Evolutionary conservation across 2,888 invertebrate genomes (phyloP).

Genomic region (Emmelina monodactyla): DNA sequence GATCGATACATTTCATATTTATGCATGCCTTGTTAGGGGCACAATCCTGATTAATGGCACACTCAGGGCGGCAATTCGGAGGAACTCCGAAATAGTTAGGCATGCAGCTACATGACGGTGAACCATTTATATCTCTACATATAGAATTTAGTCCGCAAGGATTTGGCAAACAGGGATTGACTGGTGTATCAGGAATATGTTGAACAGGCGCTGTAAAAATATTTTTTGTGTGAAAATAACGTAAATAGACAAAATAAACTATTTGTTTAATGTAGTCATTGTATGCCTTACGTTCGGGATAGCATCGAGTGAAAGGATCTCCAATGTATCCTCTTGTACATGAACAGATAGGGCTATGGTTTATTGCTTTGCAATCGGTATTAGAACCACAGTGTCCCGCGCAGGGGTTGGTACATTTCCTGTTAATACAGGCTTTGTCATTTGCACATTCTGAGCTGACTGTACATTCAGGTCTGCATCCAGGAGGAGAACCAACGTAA

Average conservation of each 20-base stretch:
- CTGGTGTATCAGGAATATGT: slow-evolving; percentile 34
- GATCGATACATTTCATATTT: slow-evolving; percentile 75
- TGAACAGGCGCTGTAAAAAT: slow-evolving; percentile 26
- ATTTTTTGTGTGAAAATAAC: slow-evolving; percentile 1
- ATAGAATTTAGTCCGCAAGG: slow-evolving; percentile 74
- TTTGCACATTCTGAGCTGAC: slow-evolving; percentile 78
- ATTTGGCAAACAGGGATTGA: slow-evolving; percentile 73
- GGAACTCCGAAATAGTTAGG: slow-evolving; percentile 72
- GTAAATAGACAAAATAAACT: background rate
- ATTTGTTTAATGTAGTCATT: background rate
- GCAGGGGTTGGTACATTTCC: slow-evolving; percentile 82
- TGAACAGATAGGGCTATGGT: slow-evolving; percentile 82
- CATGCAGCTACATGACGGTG: slow-evolving; percentile 73
- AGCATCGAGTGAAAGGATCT: slow-evolving; percentile 75
- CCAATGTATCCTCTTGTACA: slow-evolving; percentile 70
- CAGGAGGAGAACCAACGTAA: slow-evolving; percentile 77
- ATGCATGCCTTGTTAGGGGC: slow-evolving; percentile 75
- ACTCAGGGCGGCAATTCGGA: slow-evolving; percentile 77
- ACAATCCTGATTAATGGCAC: slow-evolving; percentile 77
- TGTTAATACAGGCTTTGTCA: slow-evolving; percentile 76
- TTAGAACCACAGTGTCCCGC: slow-evolving; percentile 74
- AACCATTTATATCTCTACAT: slow-evolving; percentile 67
- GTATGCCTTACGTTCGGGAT: slow-evolving; percentile 48
- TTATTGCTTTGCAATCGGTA: slow-evolving; percentile 75
- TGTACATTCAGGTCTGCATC: slow-evolving; percentile 81